Conservation (phyloP, 2,797 vertebrate genomes). For the Pelochelys cantorii region DNA sequence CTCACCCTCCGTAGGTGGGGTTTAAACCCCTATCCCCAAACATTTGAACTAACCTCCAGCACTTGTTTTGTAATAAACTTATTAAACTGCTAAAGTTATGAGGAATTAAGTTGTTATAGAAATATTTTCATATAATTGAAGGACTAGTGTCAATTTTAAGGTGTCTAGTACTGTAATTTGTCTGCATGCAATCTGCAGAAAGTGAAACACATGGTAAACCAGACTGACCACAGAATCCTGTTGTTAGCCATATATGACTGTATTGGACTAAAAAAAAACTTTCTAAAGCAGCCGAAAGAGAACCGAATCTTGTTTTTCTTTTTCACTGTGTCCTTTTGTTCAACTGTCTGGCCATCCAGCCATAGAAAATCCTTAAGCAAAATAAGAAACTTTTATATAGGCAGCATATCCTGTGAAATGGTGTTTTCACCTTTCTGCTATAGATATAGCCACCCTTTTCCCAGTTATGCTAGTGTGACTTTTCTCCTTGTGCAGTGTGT, state of each 20-base stretch:
- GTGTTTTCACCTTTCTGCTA: not conserved
- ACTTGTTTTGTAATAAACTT: not conserved
- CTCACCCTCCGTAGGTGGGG: not conserved
- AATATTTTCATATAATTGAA: not conserved
- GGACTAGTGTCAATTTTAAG: not conserved
- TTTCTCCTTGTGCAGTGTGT: not conserved
- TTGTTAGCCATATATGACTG: not conserved
- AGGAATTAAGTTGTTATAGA: not conserved
- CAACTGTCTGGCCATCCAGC: not conserved
- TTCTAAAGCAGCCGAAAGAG: constrained; percentile 13
- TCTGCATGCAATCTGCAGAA: not conserved
- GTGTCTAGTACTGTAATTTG: not conserved
- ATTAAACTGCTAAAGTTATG: accelerated
- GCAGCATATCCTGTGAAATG: not conserved
- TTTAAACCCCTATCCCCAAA: not conserved
- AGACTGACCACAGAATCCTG: not conserved
- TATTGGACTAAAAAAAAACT: not conserved
- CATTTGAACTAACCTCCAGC: not conserved
- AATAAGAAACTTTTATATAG: not conserved
- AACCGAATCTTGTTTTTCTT: not conserved
- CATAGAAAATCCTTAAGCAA: not conserved
- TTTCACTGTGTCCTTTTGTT: not conserved
- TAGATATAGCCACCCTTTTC: not conserved
- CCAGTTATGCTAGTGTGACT: not conserved
- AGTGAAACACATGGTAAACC: not conserved